Conservation (phyloP, 2,888 invertebrate genomes). For the Ptychoptera albimana region DNA sequence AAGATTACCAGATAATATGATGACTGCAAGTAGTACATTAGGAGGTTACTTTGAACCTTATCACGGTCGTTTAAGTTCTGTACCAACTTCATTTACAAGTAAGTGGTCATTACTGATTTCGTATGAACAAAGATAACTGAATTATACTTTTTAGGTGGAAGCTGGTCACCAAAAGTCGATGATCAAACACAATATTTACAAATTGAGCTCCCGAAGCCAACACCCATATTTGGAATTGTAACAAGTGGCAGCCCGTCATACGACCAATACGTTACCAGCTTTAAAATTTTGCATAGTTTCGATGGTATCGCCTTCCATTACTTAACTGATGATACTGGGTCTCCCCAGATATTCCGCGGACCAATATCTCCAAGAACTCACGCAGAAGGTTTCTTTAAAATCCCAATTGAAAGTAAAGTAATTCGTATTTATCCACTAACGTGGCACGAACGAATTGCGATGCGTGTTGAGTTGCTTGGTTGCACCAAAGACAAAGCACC, state of each 20-base stretch:
- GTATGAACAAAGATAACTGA: constrained; percentile 1
- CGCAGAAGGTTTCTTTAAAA: constrained; percentile 45
- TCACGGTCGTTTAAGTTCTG: constrained; percentile 33
- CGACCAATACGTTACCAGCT: constrained; percentile 63
- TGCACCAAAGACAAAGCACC: constrained; percentile 33
- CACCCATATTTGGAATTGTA: constrained; percentile 57
- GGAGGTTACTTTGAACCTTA: constrained; percentile 35
- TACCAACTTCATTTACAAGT: constrained; percentile 17
- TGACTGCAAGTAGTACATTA: constrained; percentile 40
- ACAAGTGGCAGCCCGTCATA: constrained; percentile 53
- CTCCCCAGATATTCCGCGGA: constrained; percentile 54
- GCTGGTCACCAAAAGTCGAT: constrained; percentile 49
- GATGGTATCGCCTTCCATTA: constrained; percentile 44
- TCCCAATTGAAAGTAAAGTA: constrained; percentile 59
- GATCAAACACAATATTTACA: constrained; percentile 53
- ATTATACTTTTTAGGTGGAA: constrained; percentile 30
- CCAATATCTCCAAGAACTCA: constrained; percentile 43
- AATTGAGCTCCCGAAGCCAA: constrained; percentile 43
- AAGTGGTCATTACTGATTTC: constrained; percentile 3
- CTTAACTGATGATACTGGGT: constrained; percentile 35
- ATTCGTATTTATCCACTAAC: constrained; percentile 55
- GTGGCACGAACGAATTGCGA: constrained; percentile 53
- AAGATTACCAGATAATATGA: constrained; percentile 35
- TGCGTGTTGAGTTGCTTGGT: constrained; percentile 60
- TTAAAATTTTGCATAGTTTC: constrained; percentile 48